A percentile compares a stretch with the other conserved stretches of the same genome.
These are phyloP conservation scores for Helicolenus hilgendorfi DNA, from an alignment of 2,797 vertebrate species.

Conservation along the genomic window DNA sequence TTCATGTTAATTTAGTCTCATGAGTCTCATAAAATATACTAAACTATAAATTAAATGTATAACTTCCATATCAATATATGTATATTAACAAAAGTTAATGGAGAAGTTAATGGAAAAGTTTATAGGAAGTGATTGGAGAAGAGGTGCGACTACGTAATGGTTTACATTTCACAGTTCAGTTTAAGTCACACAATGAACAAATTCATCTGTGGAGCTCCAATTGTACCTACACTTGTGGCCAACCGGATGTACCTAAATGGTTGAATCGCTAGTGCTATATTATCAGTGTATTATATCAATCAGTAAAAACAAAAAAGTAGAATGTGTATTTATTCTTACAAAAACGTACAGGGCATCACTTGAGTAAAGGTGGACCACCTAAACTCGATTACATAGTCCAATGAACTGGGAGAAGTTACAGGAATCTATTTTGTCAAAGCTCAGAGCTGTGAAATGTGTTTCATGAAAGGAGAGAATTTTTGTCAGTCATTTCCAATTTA, in stretches of 20 bases:
- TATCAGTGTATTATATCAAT: constrained; percentile 17
- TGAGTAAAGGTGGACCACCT: constrained; percentile 44
- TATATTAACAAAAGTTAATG: background rate
- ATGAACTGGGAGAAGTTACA: constrained; percentile 54
- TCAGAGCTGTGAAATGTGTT: constrained; percentile 59
- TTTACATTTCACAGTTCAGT: background rate
- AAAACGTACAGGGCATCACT: constrained; percentile 4
- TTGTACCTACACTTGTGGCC: background rate
- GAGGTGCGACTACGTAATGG: background rate
- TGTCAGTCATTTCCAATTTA: constrained; percentile 46
- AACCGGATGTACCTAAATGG: background rate
- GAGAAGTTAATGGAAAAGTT: too few species aligned
- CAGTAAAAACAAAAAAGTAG: background rate
- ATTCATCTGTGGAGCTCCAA: background rate
- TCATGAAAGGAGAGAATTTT: constrained; percentile 43
- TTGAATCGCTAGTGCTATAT: constrained; percentile 3
- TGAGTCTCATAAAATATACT: too few species aligned
- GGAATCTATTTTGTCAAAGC: constrained; percentile 63
- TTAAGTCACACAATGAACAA: background rate
- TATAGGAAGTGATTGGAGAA: too few species aligned
- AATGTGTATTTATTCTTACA: constrained; percentile 31
- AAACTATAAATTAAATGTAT: too few species aligned
- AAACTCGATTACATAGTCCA: constrained; percentile 65
- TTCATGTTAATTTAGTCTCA: too few species aligned
- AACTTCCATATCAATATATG: background rate